Evolutionary conservation across 2,888 invertebrate genomes (phyloP).

Genomic region (Latrodectus elegans): DNA sequence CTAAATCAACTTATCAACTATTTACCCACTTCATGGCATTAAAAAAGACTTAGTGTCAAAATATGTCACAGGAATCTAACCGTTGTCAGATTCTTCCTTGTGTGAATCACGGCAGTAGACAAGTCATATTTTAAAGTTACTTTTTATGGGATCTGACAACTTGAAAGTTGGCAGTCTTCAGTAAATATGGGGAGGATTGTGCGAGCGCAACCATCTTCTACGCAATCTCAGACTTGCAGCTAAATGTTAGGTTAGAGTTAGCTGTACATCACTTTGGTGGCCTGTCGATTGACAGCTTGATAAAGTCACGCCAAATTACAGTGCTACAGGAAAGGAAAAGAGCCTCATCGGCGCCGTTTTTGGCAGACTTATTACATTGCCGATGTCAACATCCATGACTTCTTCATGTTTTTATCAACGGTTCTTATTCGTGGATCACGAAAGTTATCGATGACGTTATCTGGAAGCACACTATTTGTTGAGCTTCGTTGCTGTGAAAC

Average conservation of each 20-base stretch:
- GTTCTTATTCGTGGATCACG: constrained; percentile 12
- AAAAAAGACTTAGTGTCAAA: too few relatives aligned
- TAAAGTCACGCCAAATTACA: constrained; percentile 65
- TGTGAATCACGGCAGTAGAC: neutral
- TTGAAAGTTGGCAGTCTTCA: too few relatives aligned
- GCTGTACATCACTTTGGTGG: constrained; percentile 43
- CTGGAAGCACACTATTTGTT: constrained; percentile 15
- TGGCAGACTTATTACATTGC: constrained; percentile 52
- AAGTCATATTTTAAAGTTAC: too few relatives aligned
- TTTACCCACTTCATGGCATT: too few relatives aligned
- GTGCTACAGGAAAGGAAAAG: neutral
- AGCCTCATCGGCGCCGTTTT: constrained; percentile 44
- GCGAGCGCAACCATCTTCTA: neutral
- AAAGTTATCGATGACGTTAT: constrained; percentile 46
- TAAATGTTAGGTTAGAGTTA: constrained; percentile 49
- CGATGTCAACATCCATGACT: constrained; percentile 11
- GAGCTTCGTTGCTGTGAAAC: constrained; percentile 15
- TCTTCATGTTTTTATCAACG: constrained; percentile 26
- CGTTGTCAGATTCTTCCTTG: too few relatives aligned
- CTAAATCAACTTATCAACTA: too few relatives aligned
- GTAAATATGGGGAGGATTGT: neutral
- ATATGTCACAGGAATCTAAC: too few relatives aligned
- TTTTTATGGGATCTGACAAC: too few relatives aligned
- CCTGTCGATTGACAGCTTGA: constrained; percentile 56
- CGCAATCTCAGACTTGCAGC: neutral